Evolutionary conservation across 2,113 vertebrate species (phyloP).

Genomic region (Ochotona curzoniae): DNA sequence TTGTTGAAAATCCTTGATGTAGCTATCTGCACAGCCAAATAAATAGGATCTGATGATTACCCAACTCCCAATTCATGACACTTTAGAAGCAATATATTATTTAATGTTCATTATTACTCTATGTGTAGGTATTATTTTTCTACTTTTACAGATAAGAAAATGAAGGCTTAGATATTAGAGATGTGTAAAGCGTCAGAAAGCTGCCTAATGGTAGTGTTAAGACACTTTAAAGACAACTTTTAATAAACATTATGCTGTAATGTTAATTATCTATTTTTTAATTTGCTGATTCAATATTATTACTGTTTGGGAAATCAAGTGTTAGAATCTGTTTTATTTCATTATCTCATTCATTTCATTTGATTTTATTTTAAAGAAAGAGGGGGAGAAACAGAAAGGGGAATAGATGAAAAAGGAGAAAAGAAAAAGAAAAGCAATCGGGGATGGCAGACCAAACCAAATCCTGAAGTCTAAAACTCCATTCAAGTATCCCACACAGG

Average conservation of each 20-base stretch:
- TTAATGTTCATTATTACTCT: not conserved
- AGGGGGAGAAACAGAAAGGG: too few relatives aligned
- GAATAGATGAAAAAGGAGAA: too few relatives aligned
- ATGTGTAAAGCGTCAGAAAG: not conserved
- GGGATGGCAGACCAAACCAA: too few relatives aligned
- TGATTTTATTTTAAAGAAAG: too few relatives aligned
- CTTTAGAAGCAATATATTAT: not conserved
- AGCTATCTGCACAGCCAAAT: not conserved
- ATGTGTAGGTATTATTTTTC: not conserved
- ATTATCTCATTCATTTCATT: too few relatives aligned
- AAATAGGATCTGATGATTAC: not conserved
- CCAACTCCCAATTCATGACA: not conserved
- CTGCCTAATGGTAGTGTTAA: not conserved
- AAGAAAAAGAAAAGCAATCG: too few relatives aligned
- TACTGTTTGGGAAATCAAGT: not conserved
- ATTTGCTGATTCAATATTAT: not conserved
- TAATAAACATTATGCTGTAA: not conserved
- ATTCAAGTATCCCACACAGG: too few relatives aligned
- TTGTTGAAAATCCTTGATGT: not conserved
- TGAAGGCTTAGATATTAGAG: not conserved
- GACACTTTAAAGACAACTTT: not conserved
- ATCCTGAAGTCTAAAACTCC: too few relatives aligned
- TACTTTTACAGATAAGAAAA: not conserved
- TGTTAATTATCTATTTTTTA: not conserved
- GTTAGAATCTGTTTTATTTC: not conserved